These are phyloP conservation scores for Hemibagrus guttatus DNA, from an alignment of 2,797 vertebrate species.

Conservation along the genomic window DNA sequence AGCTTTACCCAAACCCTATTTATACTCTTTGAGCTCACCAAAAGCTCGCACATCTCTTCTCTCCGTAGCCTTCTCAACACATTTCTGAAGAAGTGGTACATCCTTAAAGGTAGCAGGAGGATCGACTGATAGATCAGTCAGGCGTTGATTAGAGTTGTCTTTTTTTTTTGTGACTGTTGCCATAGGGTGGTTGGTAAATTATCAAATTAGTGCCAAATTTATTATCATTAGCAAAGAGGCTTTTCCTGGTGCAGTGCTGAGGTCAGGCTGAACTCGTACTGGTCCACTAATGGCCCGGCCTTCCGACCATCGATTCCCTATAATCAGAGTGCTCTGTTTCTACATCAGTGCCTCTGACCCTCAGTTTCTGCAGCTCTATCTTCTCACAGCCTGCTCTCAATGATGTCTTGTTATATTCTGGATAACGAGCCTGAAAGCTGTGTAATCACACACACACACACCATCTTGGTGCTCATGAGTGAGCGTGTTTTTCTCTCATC, in stretches of 20 bases:
- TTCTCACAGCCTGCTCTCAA: background rate
- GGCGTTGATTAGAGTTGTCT: background rate
- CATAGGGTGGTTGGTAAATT: background rate
- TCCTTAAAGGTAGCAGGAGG: background rate
- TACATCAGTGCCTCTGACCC: background rate
- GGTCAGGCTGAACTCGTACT: slow-evolving; percentile 27
- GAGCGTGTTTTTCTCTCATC: background rate
- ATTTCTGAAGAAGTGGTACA: background rate
- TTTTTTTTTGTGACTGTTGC: background rate
- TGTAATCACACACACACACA: background rate
- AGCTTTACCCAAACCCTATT: background rate
- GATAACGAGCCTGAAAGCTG: slow-evolving; percentile 11
- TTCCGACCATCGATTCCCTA: slow-evolving; percentile 35
- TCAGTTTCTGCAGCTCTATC: background rate
- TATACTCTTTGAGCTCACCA: background rate
- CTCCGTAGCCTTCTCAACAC: background rate
- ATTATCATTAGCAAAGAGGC: background rate
- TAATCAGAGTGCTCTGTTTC: slow-evolving; percentile 6
- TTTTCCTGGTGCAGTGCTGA: background rate
- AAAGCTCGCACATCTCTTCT: background rate
- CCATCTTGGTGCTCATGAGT: background rate
- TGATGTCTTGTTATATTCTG: slow-evolving; percentile 2
- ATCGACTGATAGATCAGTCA: background rate
- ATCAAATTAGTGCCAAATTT: background rate
- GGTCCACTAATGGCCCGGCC: slow-evolving; percentile 13